Percentiles rank a stretch among this genome's conserved stretches.
Conservation (phyloP, 2,797 vertebrate species). For the Pipistrellus nathusii region DNA sequence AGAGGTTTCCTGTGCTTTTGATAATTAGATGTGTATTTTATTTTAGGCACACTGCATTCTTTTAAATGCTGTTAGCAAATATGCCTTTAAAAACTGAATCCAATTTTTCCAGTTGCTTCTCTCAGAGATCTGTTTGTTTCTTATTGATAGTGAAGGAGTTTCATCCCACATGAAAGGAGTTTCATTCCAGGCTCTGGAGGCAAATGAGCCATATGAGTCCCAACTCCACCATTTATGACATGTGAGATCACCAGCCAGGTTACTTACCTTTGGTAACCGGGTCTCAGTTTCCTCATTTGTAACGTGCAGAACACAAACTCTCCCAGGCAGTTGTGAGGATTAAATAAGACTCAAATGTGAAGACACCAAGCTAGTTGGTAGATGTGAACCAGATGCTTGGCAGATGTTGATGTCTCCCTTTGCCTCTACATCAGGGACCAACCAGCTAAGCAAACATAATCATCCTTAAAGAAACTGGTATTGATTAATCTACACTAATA, state of each 20-base stretch:
- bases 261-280: background rate
- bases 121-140: conserved; percentile 34
- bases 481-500: background rate
- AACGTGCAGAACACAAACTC: background rate
- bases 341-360: background rate
- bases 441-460: background rate
- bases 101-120: background rate
- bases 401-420: background rate
- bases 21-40: background rate
- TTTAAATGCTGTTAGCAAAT: background rate
- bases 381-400: background rate
- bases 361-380: background rate
- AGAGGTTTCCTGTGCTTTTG: background rate
- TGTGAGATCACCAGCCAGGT: background rate
- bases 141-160: background rate
- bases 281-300: background rate
- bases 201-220: background rate
- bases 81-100: background rate
- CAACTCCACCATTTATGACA: background rate
- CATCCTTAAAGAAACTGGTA: background rate
- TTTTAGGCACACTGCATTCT: background rate
- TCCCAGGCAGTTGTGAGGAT: background rate
- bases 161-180: background rate
- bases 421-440: background rate
- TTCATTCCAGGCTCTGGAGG: background rate